Evolutionary conservation across 2,113 vertebrate genomes (phyloP), one percentile per base, ranked within the genome.

Genomic region (Galemys pyrenaicus): DNA sequence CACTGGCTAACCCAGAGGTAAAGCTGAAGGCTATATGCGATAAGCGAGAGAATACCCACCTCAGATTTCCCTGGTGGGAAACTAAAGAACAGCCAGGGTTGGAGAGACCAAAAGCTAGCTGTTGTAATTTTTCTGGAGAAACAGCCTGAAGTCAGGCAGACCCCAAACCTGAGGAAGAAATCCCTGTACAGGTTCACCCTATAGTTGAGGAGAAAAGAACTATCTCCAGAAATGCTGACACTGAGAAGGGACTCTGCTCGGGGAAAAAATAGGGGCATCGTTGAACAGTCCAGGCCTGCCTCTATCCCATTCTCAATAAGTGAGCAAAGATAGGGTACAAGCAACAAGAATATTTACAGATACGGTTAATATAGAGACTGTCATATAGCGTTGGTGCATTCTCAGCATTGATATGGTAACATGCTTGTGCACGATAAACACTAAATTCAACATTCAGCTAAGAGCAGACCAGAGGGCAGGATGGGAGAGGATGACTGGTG

Each of bases 81-180:
- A n/a, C 28, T 24, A 51, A n/a, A 75, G 35, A 73, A 51, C 0
- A n/a, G 28, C 67, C 26, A 78, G 22, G 26, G 20, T 15, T 65
- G 30, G 10, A 79, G 7, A 37, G 46, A 19, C 1, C 24, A 83
- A 81, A 20, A 49, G 46, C 10, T 49, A 11, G 46, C 46, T 82
- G 56, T 15, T 74, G n/a, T 22, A 51, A 28, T 60, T 78, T 86
- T 67, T 60, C 64, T 39, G 89, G 12, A 94, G 54, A 56, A 64
- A 56, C 0, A 1, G 10, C 64, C 68, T 83, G 85, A 73, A 89
- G 28, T 46, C 60, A 79, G 62, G 30, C 41, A 68, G 46, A 64
- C 26, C 56, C 62, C 68, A 78, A 41, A 24, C 9, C 12, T 35
- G 56, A 54, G 16, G 51, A 51, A n/a, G 37, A 28, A 28, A 62